Evolutionary conservation across 2,797 vertebrate species (phyloP), one percentile per base, ranked within the genome.

Genomic region (Leuciscus waleckii): DNA sequence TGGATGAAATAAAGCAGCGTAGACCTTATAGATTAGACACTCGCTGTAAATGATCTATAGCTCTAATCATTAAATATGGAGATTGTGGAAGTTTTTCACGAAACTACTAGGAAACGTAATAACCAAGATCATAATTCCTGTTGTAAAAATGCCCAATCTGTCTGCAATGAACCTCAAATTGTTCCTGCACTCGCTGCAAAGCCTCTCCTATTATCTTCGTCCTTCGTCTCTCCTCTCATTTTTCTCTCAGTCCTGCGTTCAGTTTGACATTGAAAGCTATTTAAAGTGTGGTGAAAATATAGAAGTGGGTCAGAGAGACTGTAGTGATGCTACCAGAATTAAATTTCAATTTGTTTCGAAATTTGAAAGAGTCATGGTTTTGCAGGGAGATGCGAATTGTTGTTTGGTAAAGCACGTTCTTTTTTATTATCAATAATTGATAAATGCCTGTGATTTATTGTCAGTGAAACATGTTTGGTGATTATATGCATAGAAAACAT

Each of bases 251-350:
- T 85, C 63, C 78, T 86, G 80, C 77, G 46, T 71, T 83, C 46
- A 85, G 88, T 89, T 89, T 91, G 89, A 91, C 91, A 91, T 91
- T 89, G 90, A 91, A 89, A 90, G 92, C 92, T 94, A 95, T 95
- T 95, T 94, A 94, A 95, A 94, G 93, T 92, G 74, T 89, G 79
- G 69, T 85, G 77, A 89, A 88, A 89, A 92, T 90, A 89, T 84
- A 92, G 85, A 94, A 94, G 87, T 95, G 93, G 94, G 92, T 95
- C 93, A 95, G 93, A 93, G 92, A 93, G 89, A 94, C 91, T 86
- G 88, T 91, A 91, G 88, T 90, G 87, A 83, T 90, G 80, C 87
- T 93, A 93, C 92, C 91, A 92, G 91, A 92, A 83, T 88, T 90
- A 90, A 91, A 93, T 76, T 90, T 82, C 86, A 87, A 90, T 92